Base-by-base conservation (phyloP, 2,797 vertebrate genomes). In the Etheostoma nigrum region DNA sequence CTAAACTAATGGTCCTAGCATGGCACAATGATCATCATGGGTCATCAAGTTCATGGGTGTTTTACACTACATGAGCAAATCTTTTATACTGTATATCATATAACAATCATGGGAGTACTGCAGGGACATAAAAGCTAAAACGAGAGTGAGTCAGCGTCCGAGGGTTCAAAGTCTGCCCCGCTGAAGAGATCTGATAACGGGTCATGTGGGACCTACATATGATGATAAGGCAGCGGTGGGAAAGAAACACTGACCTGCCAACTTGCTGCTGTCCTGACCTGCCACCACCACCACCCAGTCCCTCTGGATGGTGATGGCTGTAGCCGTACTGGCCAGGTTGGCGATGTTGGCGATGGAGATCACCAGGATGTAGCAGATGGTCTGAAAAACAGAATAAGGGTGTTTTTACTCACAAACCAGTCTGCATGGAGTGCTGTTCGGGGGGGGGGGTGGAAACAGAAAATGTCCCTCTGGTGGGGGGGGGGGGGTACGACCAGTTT, bases 231-330 rank as follows among this genome's bases (percentile, higher is more conserved):
- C 8, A 4, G 27, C 14, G 18, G 64, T 5, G 4, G 65, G 23
- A 16, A 16, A 19, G 49, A 48, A 14, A 27, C 23, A 88, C 94
- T 93, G 91, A 99, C 98, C 97, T 97, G 98, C 98, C 85, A 99
- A 85, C 87, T 86, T 96, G 96, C 96, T 96, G 93, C 98, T 96
- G 94, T 99, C 96, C 80, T 97, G 96, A 76, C 97, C 98, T 0
- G 98, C 97, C 69, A 99, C 97, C 14, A 99, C 98, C 74, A 99
- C 97, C 69, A 99, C 97, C 98, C 98, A 99, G 84, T 99, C 98
- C 88, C 98, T 96, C 92, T 99, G 98, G 93, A 99, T 99, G 74
- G 96, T 97, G 91, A 99, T 99, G 53, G 96, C 92, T 36, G 95
- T 99, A 1, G 98, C 98, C 0, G 98, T 99, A 92, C 98, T 99